These are phyloP conservation scores for Atta cephalotes DNA, from an alignment of 1,140 invertebrate species.

Conservation along the genomic window DNA sequence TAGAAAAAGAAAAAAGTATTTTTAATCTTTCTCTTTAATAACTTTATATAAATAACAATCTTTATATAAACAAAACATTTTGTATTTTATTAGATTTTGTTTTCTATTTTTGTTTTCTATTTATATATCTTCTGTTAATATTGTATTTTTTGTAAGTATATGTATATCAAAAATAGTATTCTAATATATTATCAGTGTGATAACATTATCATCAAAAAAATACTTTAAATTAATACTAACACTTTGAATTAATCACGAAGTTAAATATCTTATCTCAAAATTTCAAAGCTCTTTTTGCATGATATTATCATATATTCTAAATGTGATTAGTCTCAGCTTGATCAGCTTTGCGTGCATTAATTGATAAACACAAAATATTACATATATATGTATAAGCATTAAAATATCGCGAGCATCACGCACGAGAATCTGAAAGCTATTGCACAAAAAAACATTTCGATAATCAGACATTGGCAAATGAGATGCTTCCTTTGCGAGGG, in stretches of 20 bases:
- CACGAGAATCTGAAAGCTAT: not conserved
- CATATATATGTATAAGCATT: not conserved
- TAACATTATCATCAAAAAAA: not conserved
- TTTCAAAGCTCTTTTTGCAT: not conserved
- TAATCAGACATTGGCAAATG: conserved; percentile 18
- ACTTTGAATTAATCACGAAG: not conserved
- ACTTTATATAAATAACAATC: not conserved
- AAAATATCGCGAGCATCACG: not conserved
- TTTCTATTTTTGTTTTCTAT: not conserved
- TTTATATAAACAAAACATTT: not conserved
- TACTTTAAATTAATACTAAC: not conserved
- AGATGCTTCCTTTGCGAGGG: conserved; percentile 35
- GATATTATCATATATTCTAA: too few relatives aligned
- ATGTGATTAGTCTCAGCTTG: too few relatives aligned
- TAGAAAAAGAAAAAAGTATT: too few relatives aligned
- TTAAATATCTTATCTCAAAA: not conserved
- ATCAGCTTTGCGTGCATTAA: not conserved
- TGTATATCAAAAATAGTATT: not conserved
- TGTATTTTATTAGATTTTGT: not conserved
- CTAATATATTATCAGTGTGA: not conserved
- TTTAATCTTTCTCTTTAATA: not conserved
- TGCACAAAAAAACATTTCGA: conserved; percentile 10
- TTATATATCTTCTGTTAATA: not conserved
- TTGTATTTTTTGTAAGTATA: not conserved
- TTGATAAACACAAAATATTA: not conserved